Evolutionary conservation across 2,113 vertebrate species (phyloP), one percentile per base, ranked within the genome.

Genomic region (Prietella phreatophila): DNA sequence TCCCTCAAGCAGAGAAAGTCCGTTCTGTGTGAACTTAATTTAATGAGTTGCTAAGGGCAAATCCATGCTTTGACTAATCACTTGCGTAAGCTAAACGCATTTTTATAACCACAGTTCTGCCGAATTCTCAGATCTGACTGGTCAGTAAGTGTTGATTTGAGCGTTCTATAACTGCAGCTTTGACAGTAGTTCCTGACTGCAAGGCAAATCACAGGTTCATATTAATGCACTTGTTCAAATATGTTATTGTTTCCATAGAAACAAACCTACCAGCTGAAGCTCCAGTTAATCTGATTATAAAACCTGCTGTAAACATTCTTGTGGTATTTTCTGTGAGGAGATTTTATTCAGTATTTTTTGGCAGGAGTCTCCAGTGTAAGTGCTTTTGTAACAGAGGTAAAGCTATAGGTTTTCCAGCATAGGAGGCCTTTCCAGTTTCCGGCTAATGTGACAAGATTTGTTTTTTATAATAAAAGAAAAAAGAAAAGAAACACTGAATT

Each of bases 11-110:
- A 71, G 67, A 36, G 30, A 36, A 15, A 14, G 30, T 69, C 63
- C 27, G 2, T 65, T n/a, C 63, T n/a, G 30, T 36, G 69, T 22
- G 71, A 73, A 33, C 33, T 42, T 22, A 15, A 14, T 47, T 78
- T 78, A 78, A 78, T 78, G 42, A 78, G 73, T 14, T 78, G 42
- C 73, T 25, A 6, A 78, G 42, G 73, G 73, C 73, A 78, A 27
- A 50, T 50, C 73, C 27, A 42, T 78, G 73, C 73, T 78, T 27
- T 47, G 22, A 78, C 71, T 20, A 13, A 7, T 75, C 36, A 11
- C 33, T 22, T 75, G 36, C 8, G 2, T 33, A 33, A 36, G 14
- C 14, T 33, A 42, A 42, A 75, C 36, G 2, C 36, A 75, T 20
- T 73, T 42, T 73, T 73, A 20, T 73, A 8, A 73, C 19, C 17